Base-by-base conservation (phyloP, 2,888 invertebrate genomes). In the Orthonevra nobilis region DNA sequence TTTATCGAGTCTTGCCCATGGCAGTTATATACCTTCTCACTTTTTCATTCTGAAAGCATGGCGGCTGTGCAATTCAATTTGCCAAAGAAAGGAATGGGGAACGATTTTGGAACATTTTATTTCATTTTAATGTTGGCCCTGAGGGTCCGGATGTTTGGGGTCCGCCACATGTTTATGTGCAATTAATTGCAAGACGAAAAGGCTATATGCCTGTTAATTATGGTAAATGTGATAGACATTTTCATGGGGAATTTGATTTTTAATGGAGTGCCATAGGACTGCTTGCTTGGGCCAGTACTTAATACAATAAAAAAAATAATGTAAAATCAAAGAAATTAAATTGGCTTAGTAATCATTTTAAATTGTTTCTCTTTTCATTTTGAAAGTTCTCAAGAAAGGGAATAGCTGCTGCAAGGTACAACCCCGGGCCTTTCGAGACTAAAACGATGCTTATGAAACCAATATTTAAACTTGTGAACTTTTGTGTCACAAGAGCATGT, bases 111-210 rank as follows among this genome's bases (percentile, higher is more conserved):
- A 56, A 68, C 3, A 36, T 69, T 75, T 75, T 75, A 75, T 70
- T 70, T 70, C 50, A 70, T 63, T 75, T 75, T 75, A 75, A 75
- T 75, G 48, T 56, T 63, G 69, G 32, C 10, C 75, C 30, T 20
- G 48, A 56, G 69, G 75, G 69, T 75, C 61, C 69, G 75, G 69
- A 75, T 69, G 69, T 75, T 23, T 63, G 42, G 42, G 40, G 64
- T 56, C 61, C 52, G 63, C 63, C 61, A 63, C 50, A 75, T 50
- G 50, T 48, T 63, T 48, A 63, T 70, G 63, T 63, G 69, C 63
- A 75, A 75, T 69, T 75, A 70, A 70, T 63, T 58, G 63, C 69
- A 42, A 36, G 9, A 23, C 28, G 32, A 50, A 36, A 50, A n/a
- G n/a, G 17, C 15, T 6, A 23, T 36, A 36, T 1, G 38, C n/a